Evolutionary conservation across 2,113 vertebrate species (phyloP).

Genomic region (Petaurus breviceps): DNA sequence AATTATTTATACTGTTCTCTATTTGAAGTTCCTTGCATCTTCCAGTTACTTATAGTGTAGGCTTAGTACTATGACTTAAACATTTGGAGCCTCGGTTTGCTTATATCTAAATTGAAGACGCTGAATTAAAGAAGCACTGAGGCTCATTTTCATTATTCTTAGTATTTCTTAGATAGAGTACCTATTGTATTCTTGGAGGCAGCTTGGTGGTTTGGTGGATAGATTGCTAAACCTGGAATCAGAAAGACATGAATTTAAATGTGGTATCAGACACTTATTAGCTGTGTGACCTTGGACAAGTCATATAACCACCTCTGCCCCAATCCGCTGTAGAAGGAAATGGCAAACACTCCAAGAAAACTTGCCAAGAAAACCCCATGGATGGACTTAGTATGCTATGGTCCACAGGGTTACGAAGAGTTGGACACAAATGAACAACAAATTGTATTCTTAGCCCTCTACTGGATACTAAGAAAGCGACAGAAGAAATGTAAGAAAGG

Average conservation of each 20-base stretch:
- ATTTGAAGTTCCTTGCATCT: neutral
- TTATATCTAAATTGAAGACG: neutral
- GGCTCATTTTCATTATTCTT: neutral
- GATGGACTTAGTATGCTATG: too few relatives aligned
- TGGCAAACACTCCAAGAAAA: too few relatives aligned
- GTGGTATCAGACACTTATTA: neutral
- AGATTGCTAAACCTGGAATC: neutral
- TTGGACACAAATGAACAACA: neutral
- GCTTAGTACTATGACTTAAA: neutral
- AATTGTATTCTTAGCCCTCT: neutral
- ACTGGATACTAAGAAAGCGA: neutral
- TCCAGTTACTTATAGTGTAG: neutral
- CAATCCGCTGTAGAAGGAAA: too few relatives aligned
- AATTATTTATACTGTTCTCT: neutral
- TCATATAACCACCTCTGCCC: too few relatives aligned
- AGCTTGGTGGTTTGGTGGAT: neutral
- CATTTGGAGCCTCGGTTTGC: neutral
- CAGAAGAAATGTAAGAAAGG: neutral
- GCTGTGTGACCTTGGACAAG: too few relatives aligned
- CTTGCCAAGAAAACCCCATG: too few relatives aligned
- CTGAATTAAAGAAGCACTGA: neutral
- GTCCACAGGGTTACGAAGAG: neutral
- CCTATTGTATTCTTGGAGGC: neutral
- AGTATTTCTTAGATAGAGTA: neutral
- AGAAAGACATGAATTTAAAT: neutral